Base-by-base conservation (phyloP, 1,140 invertebrate genomes). In the Caenorhabditis briggsae region DNA sequence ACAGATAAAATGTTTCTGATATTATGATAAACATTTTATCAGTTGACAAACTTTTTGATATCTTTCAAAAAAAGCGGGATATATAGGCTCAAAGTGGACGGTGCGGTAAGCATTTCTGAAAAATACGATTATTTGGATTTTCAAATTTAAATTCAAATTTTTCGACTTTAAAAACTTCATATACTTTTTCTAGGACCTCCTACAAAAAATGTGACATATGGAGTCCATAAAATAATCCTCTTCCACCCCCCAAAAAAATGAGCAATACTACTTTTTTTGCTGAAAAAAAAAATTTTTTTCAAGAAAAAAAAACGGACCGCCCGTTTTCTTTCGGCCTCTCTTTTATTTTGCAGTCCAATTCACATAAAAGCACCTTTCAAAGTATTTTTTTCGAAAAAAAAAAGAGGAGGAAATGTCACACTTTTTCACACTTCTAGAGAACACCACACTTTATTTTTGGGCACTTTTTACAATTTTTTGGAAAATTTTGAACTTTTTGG, bases 231-330 rank as follows among this genome's bases (percentile, higher is more conserved):
- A 70, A 70, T 70, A 46, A 70, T 70, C 64, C 64, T 46, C 11
- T 11, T 25, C 1, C 41, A 2, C 14, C 16, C 20, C 8, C n/a
- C n/a, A n/a, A n/a, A n/a, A n/a, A n/a, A n/a, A n/a, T n/a, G n/a
- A 70, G 23, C 46, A 70, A 70, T 43, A 46, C 59, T 64, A 64
- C 59, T 70, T 70, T 58, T 70, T 70, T 70, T 41, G n/a, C n/a
- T 46, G 41, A 41, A n/a, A n/a, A 8, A 8, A 20, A 58, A 58
- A 58, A 18, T 12, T n/a, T n/a, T 33, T 33, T 33, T 33, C 33
- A 33, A 33, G 23, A n/a, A n/a, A 8, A 8, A 20, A 58, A 58
- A 58, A n/a, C 3, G 56, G n/a, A n/a, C 56, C 56, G 56, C 56
- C 56, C 56, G 18, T 61, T 61, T 20, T 61, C 9, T 46, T 8